A percentile compares a stretch with the other conserved stretches of the same genome.
Evolutionary conservation across 2,113 vertebrate species (phyloP).

Genomic region (Myxocyprinus asiaticus): DNA sequence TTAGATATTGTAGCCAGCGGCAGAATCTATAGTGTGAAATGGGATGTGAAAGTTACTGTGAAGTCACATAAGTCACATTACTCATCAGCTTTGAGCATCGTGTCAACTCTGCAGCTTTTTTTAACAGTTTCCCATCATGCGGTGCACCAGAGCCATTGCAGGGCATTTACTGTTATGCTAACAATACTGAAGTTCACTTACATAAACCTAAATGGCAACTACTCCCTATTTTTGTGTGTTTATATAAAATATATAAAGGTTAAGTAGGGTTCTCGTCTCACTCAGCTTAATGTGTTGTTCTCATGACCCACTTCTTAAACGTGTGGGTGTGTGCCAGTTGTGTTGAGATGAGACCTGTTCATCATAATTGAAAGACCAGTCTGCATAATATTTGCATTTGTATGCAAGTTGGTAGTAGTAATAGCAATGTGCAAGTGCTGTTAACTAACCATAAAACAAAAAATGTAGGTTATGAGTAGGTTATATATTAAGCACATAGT

Average conservation of each 20-base stretch:
- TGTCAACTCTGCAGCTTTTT: constrained; percentile 45
- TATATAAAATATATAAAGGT: not conserved
- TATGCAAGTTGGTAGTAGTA: not conserved
- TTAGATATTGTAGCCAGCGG: constrained; percentile 42
- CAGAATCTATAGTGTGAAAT: constrained; percentile 62
- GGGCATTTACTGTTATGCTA: constrained; percentile 14
- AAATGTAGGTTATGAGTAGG: no score
- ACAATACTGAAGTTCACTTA: constrained; percentile 27
- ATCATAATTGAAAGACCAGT: not conserved
- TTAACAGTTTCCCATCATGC: constrained; percentile 49
- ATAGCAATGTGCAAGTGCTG: not conserved
- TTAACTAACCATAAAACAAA: not conserved
- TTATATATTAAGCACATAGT: no score
- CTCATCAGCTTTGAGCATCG: constrained; percentile 61
- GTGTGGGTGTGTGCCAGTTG: not conserved
- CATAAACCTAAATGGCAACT: constrained; percentile 25
- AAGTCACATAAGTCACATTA: constrained; percentile 60
- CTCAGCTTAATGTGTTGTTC: not conserved
- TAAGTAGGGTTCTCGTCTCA: not conserved
- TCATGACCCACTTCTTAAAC: not conserved
- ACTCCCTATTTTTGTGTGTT: not conserved
- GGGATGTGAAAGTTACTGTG: constrained; percentile 62
- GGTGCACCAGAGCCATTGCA: not conserved
- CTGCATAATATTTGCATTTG: not conserved
- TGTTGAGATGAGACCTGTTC: not conserved